Percentiles rank a stretch among this genome's conserved stretches.
Conservation (phyloP, 1,140 invertebrate genomes). For the Epicauta chinensis region DNA sequence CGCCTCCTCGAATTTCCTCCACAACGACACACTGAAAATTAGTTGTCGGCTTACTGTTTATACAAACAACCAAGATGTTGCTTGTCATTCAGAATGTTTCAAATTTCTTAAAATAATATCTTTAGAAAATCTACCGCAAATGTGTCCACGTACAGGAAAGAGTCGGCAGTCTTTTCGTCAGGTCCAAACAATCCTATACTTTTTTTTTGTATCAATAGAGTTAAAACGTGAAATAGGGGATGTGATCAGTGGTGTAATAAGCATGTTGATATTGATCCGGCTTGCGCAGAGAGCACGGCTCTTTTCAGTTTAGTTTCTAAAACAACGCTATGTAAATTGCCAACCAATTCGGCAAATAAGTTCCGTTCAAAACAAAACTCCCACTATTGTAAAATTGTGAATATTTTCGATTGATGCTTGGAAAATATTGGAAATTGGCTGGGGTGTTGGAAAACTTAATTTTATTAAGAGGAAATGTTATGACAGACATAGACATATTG, state of each 20-base stretch:
- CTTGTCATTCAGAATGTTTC: constrained; percentile 9
- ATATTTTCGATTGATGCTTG: no score
- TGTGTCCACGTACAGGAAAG: no score
- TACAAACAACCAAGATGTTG: constrained; percentile 11
- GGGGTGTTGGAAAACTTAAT: no score
- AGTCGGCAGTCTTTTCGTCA: no score
- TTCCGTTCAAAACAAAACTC: constrained; percentile 9
- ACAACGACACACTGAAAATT: constrained; percentile 1
- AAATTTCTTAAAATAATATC: constrained; percentile 16
- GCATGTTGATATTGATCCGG: constrained; percentile 24
- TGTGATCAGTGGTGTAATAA: constrained; percentile 4
- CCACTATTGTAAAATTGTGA: constrained; percentile 7
- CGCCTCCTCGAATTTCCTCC: no score
- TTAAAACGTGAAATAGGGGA: no score
- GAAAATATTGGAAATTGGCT: no score
- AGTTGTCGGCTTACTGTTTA: constrained; percentile 15
- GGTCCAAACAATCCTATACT: no score
- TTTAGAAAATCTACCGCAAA: no score
- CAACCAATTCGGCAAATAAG: constrained; percentile 20
- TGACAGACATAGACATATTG: constrained; percentile 18
- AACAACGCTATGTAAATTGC: constrained; percentile 22
- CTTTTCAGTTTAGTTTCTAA: constrained; percentile 10
- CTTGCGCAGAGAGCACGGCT: constrained; percentile 16
- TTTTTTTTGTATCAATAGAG: no score
- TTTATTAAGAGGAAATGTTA: constrained; percentile 14